Conservation (phyloP, 2,113 vertebrate species). For the Orycteropus afer region DNA sequence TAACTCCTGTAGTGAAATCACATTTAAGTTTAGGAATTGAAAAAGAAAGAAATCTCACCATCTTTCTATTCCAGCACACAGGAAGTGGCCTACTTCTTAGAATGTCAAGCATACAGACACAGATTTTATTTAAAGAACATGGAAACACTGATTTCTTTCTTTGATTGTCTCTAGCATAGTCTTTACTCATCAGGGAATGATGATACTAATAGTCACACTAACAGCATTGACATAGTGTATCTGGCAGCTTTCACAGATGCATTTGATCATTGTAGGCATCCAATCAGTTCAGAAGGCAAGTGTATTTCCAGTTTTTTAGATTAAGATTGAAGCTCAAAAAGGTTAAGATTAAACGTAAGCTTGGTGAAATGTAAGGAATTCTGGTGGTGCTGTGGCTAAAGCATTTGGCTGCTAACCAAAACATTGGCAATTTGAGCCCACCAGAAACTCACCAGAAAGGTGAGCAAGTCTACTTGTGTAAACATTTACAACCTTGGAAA, state of each 20-base stretch:
- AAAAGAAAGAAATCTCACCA: slow-evolving; percentile 39
- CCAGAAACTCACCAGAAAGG: too few relatives aligned
- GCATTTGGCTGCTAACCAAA: too few relatives aligned
- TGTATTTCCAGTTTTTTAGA: not conserved
- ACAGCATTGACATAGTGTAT: not conserved
- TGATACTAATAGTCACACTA: not conserved
- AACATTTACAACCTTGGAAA: too few relatives aligned
- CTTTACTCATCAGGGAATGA: slow-evolving; percentile 1
- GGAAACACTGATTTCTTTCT: slow-evolving; percentile 60
- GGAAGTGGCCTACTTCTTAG: slow-evolving; percentile 75
- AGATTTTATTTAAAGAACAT: slow-evolving; percentile 77
- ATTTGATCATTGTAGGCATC: not conserved
- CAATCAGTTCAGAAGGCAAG: not conserved
- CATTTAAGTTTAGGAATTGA: slow-evolving; percentile 53
- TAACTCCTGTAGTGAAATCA: slow-evolving; percentile 60
- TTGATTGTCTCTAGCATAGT: slow-evolving; percentile 25
- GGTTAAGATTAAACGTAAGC: not conserved
- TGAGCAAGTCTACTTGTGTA: too few relatives aligned
- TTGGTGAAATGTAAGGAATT: not conserved
- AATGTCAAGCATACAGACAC: slow-evolving; percentile 67
- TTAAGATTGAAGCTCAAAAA: slow-evolving; percentile 21
- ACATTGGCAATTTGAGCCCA: too few relatives aligned
- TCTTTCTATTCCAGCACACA: slow-evolving; percentile 66
- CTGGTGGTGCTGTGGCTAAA: too few relatives aligned
- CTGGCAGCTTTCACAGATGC: not conserved